Conservation (phyloP, 2,888 invertebrate species). For the Dendrolimus houi region DNA sequence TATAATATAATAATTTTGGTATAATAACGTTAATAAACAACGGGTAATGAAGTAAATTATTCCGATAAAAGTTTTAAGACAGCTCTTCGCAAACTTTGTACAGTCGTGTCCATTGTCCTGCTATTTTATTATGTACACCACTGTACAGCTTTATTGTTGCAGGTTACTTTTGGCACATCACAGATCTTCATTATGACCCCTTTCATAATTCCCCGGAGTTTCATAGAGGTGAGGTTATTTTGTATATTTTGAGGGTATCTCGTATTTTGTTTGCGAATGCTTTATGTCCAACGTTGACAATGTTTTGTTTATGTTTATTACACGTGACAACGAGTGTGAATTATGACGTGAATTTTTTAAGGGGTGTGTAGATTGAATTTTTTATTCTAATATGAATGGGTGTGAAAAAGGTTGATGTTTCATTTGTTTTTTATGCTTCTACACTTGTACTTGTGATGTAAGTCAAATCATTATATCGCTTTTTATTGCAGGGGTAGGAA, state of each 20-base stretch:
- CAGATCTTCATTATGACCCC: constrained; percentile 94
- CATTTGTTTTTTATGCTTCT: too few relatives aligned
- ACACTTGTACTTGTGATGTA: too few relatives aligned
- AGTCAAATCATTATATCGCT: too few relatives aligned
- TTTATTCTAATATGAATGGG: not conserved
- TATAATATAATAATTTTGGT: not conserved
- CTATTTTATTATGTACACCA: constrained; percentile 5
- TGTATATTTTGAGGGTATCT: not conserved
- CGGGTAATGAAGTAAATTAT: not conserved
- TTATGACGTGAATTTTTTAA: not conserved
- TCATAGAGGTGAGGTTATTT: constrained; percentile 51
- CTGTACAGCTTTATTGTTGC: constrained; percentile 56
- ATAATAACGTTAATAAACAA: not conserved
- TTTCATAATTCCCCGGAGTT: constrained; percentile 75
- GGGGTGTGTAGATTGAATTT: not conserved
- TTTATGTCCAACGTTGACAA: not conserved
- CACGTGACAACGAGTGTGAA: not conserved
- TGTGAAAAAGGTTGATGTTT: not conserved
- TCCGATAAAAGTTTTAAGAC: not conserved
- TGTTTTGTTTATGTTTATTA: not conserved
- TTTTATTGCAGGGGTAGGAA: too few relatives aligned
- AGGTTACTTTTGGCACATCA: constrained; percentile 98
- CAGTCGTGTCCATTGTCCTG: not conserved
- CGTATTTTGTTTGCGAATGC: not conserved
- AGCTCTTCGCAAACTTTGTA: not conserved